phyloP scores from a whole-genome alignment of 2,888 invertebrate species.

The Podabrus alpinus region DNA sequence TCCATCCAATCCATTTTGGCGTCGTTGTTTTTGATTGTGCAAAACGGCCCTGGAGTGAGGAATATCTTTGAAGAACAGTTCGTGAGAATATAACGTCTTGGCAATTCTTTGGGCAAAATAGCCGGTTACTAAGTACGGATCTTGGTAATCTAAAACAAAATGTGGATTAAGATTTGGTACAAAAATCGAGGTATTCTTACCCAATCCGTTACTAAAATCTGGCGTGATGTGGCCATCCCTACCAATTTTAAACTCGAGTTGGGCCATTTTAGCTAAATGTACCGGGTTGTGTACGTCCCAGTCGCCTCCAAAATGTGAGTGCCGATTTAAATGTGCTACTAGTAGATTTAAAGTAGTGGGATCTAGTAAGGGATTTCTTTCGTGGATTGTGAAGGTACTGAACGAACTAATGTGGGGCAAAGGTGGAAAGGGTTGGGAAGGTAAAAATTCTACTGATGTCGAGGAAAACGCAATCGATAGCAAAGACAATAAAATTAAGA shows the following conservation, averaged over 20 bases:
- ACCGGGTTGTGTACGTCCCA: background rate
- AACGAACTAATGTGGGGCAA: background rate
- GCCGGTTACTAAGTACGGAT: conserved; percentile 66
- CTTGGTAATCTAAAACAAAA: conserved; percentile 52
- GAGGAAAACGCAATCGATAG: background rate
- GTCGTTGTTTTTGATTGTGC: conserved; percentile 64
- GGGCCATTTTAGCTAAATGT: background rate
- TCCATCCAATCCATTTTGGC: conserved; percentile 63
- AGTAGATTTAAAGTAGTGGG: background rate
- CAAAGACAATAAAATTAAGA: background rate
- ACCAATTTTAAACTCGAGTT: conserved; percentile 37
- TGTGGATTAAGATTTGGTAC: background rate
- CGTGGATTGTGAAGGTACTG: background rate
- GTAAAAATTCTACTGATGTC: background rate
- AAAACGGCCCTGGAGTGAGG: conserved; percentile 67
- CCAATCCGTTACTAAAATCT: conserved; percentile 54
- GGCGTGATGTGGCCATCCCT: conserved; percentile 55
- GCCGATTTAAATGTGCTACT: background rate
- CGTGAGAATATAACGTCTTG: conserved; percentile 59
- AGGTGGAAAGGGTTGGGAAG: background rate
- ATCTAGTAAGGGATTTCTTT: background rate
- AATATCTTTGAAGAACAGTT: conserved; percentile 66
- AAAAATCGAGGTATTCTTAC: conserved; percentile 38
- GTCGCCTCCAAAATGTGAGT: background rate
- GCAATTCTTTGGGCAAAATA: conserved; percentile 63